Conservation (phyloP, 2,797 vertebrate species). For the Spinus pinus region DNA sequence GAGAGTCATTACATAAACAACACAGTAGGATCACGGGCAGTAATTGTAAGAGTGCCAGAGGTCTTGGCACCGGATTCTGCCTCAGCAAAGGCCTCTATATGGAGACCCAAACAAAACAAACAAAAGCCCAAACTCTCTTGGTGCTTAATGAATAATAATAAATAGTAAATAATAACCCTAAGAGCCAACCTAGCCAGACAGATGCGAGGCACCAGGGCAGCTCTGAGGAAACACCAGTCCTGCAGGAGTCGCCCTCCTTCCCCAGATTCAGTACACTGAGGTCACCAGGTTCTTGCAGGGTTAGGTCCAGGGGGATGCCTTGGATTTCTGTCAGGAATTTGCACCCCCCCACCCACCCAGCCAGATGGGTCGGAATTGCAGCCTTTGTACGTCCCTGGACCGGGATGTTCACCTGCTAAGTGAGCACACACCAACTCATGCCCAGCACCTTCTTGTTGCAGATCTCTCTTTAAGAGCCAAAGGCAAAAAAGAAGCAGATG, state of each 20-base stretch:
- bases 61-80: slow-evolving; percentile 10
- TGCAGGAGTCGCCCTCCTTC: not conserved
- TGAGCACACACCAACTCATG: not conserved
- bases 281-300: not conserved
- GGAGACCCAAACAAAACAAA: slow-evolving; percentile 62
- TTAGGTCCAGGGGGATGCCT: not conserved
- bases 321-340: not conserved
- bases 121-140: slow-evolving; percentile 43
- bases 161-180: slow-evolving; percentile 39
- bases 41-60: slow-evolving; percentile 21
- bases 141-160: slow-evolving; percentile 40
- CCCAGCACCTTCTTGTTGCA: not conserved
- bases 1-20: slow-evolving; percentile 39
- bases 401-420: not conserved
- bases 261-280: fast-evolving
- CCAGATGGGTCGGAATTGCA: not conserved
- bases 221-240: not conserved
- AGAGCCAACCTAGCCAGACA: not conserved
- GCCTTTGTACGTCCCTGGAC: not conserved
- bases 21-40: slow-evolving; percentile 5
- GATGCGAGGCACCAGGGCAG: not conserved
- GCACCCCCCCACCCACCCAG: not conserved
- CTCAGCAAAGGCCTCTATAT: slow-evolving; percentile 13
- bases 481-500: slow-evolving; percentile 21
- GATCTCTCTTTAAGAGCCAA: not conserved